Conservation (phyloP, 1,140 invertebrate species). For the Drepana arcuata region DNA sequence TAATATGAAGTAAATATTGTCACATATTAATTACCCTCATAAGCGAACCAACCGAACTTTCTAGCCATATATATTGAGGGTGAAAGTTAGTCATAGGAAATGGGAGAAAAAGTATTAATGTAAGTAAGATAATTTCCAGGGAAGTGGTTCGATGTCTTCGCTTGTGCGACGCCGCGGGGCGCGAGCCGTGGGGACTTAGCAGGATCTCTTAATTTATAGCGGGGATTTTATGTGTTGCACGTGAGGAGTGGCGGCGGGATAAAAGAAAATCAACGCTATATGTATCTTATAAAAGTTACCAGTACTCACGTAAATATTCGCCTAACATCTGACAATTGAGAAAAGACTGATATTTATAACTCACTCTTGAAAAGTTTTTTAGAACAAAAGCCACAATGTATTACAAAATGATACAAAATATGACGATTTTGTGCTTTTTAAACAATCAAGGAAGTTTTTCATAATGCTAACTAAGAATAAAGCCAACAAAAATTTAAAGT, state of each 20-base stretch:
- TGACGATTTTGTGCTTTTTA: too few species aligned
- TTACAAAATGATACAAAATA: too few species aligned
- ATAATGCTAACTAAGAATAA: too few species aligned
- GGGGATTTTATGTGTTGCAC: constrained; percentile 18
- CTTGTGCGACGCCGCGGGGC: constrained; percentile 53
- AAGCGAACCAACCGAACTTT: too few species aligned
- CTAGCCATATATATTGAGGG: too few species aligned
- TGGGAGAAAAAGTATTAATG: constrained; percentile 55
- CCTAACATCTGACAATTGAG: neutral
- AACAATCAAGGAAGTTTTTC: too few species aligned
- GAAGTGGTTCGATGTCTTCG: constrained; percentile 45
- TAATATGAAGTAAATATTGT: too few species aligned
- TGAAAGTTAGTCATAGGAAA: constrained; percentile 34
- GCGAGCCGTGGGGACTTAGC: constrained; percentile 63
- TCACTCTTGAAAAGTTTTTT: neutral
- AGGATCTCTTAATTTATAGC: constrained; percentile 71
- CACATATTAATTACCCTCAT: constrained; percentile 2
- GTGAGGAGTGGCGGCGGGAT: neutral
- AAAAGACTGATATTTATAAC: neutral
- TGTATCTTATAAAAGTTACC: neutral
- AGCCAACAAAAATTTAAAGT: too few species aligned
- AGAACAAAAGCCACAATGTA: neutral
- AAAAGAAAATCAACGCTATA: neutral
- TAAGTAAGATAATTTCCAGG: constrained; percentile 58
- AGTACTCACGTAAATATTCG: too few species aligned